Evolutionary conservation across 2,888 invertebrate genomes (phyloP), one percentile per base, ranked within the genome.

Genomic region (Achlya flavicornis): DNA sequence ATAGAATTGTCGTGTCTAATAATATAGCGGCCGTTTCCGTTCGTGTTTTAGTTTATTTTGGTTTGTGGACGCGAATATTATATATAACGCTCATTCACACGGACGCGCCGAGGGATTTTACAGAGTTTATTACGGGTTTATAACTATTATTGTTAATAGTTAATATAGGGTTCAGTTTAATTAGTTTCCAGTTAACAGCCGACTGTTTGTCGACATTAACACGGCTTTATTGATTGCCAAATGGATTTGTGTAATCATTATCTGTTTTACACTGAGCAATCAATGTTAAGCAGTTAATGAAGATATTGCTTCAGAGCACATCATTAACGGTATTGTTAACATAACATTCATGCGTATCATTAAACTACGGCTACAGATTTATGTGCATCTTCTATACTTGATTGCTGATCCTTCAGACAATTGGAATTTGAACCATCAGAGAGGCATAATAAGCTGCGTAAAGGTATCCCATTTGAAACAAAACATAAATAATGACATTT

Each of bases 1-100:
- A 93, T 93, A 93, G 92, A 92, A 93, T 92, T 92, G 91, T 93
- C 91, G 90, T 88, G 82, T 92, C 93, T 93, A 93, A 92, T 92
- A 93, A 93, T 93, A 92, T 85, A 85, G 85, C 89, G 86, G 86
- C 86, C 90, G 91, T 91, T 93, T 93, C 93, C 93, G 93, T 89
- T 92, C 88, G 87, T 76, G 79, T 89, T 87, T 89, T 88, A 83
- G 91, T 92, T 92, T 93, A 92, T 93, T 93, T 93, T 87, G 82
- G 90, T 88, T 78, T 86, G 84, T 85, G 86, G 86, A 88, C 88
- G 92, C 91, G 89, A 93, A 93, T 93, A 92, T 91, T 86, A 91
- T 91, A 83, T 78, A 80, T 76, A 89, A 87, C 85, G 83, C 87
- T 87, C 66, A 66, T 66, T 66, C 67, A 69, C 71, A 77, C 72